Base-by-base conservation (phyloP, 2,797 vertebrate species). In the Neosilurus mollespiculum region DNA sequence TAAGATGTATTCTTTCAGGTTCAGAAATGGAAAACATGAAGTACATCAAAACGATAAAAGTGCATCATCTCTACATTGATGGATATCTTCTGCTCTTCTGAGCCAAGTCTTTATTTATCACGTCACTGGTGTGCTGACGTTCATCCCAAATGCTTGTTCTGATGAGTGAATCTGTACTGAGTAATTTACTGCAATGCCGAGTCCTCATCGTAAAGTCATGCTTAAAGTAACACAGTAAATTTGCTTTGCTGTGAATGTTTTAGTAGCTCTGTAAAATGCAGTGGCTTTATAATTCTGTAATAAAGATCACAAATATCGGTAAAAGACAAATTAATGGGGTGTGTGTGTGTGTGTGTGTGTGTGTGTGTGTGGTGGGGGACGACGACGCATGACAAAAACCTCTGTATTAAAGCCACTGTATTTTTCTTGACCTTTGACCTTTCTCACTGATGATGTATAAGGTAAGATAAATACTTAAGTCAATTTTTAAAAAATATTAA, bases 191-290 rank as follows among this genome's bases (percentile, higher is more conserved):
- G 73, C 30, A n/a, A 22, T 59, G 30, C 26, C 1, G 72, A 58
- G 72, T 56, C 34, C 34, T 16, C 12, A 2, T 24, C 0, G 2
- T 16, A 22, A 49, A 22, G 20, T 11, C 3, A 11, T 9, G 56
- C 30, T 24, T 24, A 43, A n/a, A 16, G 34, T 51, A 18, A 49
- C 3, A 24, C 59, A 24, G 14, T 26, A 18, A 24, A 26, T 78
- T 78, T n/a, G 22, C 14, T 78, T 49, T 43, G 20, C 56, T 4
- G 11, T n/a, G 54, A 56, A 73, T 14, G 20, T 62, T 62, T 78
- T 24, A 43, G 37, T 58, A 49, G 58, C 75, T n/a, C 58, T 7
- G 49, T 78, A 43, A 78, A 78, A 78, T 24, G 58, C 75, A 26
- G 1, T 5, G 34, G 1, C 37, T 22, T 24, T 78, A 26, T 64